phyloP scores from a whole-genome alignment of 1,140 invertebrate genomes.

The Tribolium madens region DNA sequence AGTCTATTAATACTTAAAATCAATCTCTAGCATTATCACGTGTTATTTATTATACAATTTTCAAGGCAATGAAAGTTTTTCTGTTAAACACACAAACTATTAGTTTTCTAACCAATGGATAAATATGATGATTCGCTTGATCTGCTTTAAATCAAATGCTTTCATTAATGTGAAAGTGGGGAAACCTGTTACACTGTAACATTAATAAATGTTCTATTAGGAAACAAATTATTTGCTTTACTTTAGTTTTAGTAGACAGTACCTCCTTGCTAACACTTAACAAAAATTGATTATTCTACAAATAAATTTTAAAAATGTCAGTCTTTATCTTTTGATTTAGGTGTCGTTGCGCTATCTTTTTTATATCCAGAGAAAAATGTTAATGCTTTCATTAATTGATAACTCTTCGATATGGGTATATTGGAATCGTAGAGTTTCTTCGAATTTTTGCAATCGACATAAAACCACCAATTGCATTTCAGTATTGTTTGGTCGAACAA shows the following conservation, averaged over 20 bases:
- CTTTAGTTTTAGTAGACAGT: neutral
- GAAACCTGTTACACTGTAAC: conserved; percentile 16
- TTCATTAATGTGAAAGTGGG: conserved; percentile 10
- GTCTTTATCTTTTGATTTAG: conserved; percentile 40
- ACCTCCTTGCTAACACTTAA: conserved; percentile 28
- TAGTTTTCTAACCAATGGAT: neutral
- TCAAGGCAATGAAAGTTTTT: conserved; percentile 25
- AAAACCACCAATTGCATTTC: conserved; percentile 94
- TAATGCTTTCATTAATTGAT: conserved; percentile 89
- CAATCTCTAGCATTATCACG: neutral
- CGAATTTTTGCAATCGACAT: conserved; percentile 87
- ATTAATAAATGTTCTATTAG: neutral
- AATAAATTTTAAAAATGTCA: conserved; percentile 29
- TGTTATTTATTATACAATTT: conserved; percentile 15
- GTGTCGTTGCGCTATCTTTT: conserved; percentile 67
- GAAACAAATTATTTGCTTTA: conserved; percentile 4
- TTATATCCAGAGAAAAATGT: conserved; percentile 88
- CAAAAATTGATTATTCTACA: conserved; percentile 28
- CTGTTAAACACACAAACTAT: neutral
- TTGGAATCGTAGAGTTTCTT: conserved; percentile 86
- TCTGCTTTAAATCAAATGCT: neutral
- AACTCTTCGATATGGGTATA: conserved; percentile 90
- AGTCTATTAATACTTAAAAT: neutral
- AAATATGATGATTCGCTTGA: neutral
- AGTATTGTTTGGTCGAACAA: conserved; percentile 90